These are phyloP conservation scores for Anabas testudineus DNA, from an alignment of 2,797 vertebrate species.

Conservation along the genomic window DNA sequence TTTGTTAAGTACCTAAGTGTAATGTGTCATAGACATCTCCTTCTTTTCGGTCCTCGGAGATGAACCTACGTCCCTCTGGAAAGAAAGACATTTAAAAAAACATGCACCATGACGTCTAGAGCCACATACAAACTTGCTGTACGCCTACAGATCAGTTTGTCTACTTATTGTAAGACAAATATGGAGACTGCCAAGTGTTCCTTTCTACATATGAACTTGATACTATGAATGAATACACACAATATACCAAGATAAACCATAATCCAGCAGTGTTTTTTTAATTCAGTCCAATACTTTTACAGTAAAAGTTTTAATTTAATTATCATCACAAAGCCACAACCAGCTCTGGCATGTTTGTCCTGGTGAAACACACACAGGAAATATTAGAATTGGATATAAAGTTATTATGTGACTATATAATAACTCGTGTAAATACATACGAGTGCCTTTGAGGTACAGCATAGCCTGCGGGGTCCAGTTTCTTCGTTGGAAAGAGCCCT, in stretches of 20 bases:
- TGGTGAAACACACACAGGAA: no score
- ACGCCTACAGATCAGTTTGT: no score
- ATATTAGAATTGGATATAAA: no score
- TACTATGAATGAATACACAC: not conserved
- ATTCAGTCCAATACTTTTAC: no score
- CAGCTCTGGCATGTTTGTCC: not conserved
- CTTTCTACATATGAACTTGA: no score
- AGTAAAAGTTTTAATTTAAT: no score
- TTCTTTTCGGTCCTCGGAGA: slow-evolving; percentile 90
- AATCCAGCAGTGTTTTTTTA: no score
- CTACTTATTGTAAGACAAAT: not conserved
- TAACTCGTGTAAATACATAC: slow-evolving; percentile 82
- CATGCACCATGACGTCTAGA: not conserved
- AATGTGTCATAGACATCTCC: slow-evolving; percentile 86
- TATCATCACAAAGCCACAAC: not conserved
- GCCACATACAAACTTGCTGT: not conserved
- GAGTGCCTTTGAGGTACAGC: slow-evolving; percentile 97
- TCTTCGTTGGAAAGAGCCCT: slow-evolving; percentile 90
- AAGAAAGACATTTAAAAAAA: slow-evolving; percentile 28
- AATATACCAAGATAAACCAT: no score
- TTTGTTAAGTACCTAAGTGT: slow-evolving; percentile 84
- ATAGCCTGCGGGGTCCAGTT: slow-evolving; percentile 98
- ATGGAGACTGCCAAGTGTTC: not conserved
- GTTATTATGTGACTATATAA: not conserved
- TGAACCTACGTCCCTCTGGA: slow-evolving; percentile 92